Conservation (phyloP, 2,888 invertebrate genomes). For the Matsumyia berberina region DNA sequence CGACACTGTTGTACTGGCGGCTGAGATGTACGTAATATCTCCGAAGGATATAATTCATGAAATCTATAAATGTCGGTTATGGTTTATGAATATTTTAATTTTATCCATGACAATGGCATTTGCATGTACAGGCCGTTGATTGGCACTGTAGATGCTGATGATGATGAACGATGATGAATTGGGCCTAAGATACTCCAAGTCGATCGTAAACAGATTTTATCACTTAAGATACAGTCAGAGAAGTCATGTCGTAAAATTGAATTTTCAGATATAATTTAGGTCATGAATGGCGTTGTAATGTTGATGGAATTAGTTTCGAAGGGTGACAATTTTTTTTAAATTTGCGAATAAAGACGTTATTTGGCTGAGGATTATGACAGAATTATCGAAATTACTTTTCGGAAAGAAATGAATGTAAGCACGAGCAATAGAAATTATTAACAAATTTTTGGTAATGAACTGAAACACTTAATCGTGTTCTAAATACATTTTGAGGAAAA, state of each 20-base stretch:
- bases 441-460: too few relatives aligned
- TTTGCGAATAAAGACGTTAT: not conserved
- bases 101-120: constrained; percentile 34
- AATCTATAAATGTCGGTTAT: constrained; percentile 58
- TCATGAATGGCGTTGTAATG: not conserved
- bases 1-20: not conserved
- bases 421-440: too few relatives aligned
- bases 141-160: constrained; percentile 14
- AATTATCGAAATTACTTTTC: too few relatives aligned
- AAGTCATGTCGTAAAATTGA: constrained; percentile 11
- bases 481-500: too few relatives aligned
- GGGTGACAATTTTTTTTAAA: constrained; percentile 5
- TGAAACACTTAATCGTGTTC: too few relatives aligned
- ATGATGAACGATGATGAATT: constrained; percentile 55
- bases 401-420: too few relatives aligned
- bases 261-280: not conserved
- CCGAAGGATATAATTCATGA: constrained; percentile 42
- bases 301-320: not conserved
- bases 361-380: not conserved
- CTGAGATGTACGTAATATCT: constrained; percentile 17
- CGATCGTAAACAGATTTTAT: constrained; percentile 47
- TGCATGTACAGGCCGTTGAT: constrained; percentile 20
- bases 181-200: not conserved
- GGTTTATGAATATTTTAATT: constrained; percentile 60
- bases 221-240: constrained; percentile 24